Conservation (phyloP, 2,797 vertebrate species). For the Momotus momota region DNA sequence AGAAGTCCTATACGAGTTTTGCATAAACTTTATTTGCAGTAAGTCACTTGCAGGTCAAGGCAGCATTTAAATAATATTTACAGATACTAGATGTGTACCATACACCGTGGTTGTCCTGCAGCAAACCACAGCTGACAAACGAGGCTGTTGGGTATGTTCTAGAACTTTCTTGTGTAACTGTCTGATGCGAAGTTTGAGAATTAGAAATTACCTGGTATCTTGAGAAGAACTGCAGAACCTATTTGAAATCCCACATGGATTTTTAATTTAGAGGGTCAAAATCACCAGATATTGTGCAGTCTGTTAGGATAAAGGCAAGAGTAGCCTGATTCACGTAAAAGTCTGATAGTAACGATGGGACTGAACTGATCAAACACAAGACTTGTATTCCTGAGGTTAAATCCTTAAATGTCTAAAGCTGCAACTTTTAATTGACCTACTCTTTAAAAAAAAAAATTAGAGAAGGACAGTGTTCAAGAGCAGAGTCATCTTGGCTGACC, state of each 20-base stretch:
- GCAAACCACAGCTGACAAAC: not conserved
- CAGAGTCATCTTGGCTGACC: not conserved
- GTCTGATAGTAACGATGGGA: not conserved
- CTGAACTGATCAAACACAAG: not conserved
- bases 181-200: not conserved
- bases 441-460: not conserved
- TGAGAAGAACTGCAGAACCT: not conserved
- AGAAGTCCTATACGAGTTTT: not conserved
- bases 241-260: not conserved
- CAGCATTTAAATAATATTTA: not conserved
- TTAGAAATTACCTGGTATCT: not conserved
- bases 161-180: not conserved
- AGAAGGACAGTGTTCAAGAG: not conserved
- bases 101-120: not conserved
- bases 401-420: not conserved
- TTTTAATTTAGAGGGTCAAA: not conserved
- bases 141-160: not conserved
- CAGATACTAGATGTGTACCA: not conserved
- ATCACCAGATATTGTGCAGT: not conserved
- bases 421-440: not conserved
- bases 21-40: not conserved
- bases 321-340: not conserved
- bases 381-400: not conserved
- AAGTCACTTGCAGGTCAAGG: not conserved
- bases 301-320: accelerated